These are phyloP conservation scores for Chaetodon trifasciatus DNA, from an alignment of 2,797 vertebrate genomes.

Conservation along the genomic window DNA sequence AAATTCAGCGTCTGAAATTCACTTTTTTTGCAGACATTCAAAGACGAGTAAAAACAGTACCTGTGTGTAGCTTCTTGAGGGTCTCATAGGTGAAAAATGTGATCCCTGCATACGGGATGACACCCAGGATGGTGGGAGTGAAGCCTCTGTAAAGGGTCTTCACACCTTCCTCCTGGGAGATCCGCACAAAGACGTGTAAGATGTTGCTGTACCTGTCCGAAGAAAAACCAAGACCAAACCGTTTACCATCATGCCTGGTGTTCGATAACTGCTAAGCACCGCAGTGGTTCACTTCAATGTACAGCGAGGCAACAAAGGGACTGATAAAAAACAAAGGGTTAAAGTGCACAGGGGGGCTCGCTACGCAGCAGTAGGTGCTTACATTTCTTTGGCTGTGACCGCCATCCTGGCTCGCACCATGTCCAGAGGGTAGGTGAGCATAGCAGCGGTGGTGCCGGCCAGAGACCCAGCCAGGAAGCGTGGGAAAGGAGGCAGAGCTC, in stretches of 20 bases:
- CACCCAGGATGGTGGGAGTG: constrained; percentile 93
- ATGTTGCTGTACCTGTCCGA: constrained; percentile 95
- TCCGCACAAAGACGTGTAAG: constrained; percentile 94
- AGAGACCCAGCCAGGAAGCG: constrained; percentile 94
- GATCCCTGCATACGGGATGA: constrained; percentile 95
- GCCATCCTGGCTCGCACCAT: constrained; percentile 98
- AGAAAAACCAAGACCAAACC: neutral
- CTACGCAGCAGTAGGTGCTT: constrained; percentile 61
- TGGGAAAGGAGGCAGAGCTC: constrained; percentile 92
- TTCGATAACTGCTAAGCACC: neutral
- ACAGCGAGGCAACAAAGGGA: neutral
- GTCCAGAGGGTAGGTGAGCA: constrained; percentile 96
- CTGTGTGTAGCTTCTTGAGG: constrained; percentile 93
- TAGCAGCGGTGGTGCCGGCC: constrained; percentile 93
- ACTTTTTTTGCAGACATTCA: neutral
- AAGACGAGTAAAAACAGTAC: constrained; percentile 68
- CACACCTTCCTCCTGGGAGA: constrained; percentile 94
- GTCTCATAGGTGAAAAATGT: constrained; percentile 98
- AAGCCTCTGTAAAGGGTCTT: constrained; percentile 95
- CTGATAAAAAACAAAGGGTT: neutral
- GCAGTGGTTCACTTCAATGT: neutral
- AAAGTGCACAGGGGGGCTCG: neutral
- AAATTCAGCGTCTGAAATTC: too few species aligned
- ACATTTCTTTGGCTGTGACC: constrained; percentile 97
- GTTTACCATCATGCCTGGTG: neutral